Evolutionary conservation across 2,113 vertebrate species (phyloP).

Genomic region (Salminus brasiliensis): DNA sequence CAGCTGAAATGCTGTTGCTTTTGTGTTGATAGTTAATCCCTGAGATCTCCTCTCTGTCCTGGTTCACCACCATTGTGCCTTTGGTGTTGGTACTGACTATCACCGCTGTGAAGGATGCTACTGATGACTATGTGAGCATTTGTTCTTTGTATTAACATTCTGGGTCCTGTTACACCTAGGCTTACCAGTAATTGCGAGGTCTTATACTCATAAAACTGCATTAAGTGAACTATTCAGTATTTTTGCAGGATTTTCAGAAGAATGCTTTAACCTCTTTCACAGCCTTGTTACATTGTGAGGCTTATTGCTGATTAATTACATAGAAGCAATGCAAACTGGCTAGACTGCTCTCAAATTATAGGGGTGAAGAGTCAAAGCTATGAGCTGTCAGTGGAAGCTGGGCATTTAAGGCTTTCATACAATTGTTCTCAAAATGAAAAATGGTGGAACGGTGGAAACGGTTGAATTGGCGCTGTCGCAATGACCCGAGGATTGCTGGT

Average conservation of each 20-base stretch:
- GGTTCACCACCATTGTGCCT: slow-evolving; percentile 81
- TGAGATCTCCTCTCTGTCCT: slow-evolving; percentile 79
- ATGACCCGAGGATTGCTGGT: no score
- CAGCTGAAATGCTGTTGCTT: not conserved
- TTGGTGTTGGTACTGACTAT: slow-evolving; percentile 78
- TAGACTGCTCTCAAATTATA: no score
- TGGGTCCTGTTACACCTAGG: not conserved
- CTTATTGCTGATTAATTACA: not conserved
- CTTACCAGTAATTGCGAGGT: not conserved
- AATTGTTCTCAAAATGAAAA: no score
- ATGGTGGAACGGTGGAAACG: no score
- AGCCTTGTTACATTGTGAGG: not conserved
- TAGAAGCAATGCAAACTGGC: no score
- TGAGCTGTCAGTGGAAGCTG: no score
- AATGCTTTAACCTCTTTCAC: not conserved
- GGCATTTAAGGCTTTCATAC: no score
- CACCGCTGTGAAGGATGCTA: slow-evolving; percentile 82
- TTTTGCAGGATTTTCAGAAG: not conserved
- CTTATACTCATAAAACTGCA: not conserved
- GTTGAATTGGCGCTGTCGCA: no score
- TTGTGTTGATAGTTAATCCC: slow-evolving; percentile 72
- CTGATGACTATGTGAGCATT: slow-evolving; percentile 77
- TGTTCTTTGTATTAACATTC: slow-evolving; percentile 15
- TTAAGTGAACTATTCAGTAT: no score
- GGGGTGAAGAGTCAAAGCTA: no score